A percentile compares a stretch with the other conserved stretches of the same genome.
phyloP scores from a whole-genome alignment of 2,888 invertebrate genomes.

The Meganola albula region DNA sequence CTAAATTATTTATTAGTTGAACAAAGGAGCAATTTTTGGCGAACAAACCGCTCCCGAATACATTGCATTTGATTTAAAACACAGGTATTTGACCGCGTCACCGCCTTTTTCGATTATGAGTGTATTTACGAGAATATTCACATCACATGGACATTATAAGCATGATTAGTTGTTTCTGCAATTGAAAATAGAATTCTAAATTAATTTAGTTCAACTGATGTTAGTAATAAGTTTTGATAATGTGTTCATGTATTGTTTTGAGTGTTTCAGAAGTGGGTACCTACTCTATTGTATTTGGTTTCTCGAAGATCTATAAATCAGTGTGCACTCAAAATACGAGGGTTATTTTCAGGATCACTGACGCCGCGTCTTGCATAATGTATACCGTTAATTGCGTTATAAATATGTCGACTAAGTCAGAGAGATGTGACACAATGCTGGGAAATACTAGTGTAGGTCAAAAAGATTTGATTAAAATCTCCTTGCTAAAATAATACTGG shows the following conservation, averaged over 20 bases:
- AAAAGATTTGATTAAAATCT: slow-evolving; percentile 56
- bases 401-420: slow-evolving; percentile 40
- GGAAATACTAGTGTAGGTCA: slow-evolving; percentile 32
- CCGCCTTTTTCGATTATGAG: slow-evolving; percentile 45
- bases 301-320: slow-evolving; percentile 42
- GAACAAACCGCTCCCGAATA: slow-evolving; percentile 50
- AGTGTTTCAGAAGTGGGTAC: slow-evolving; percentile 37
- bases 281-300: slow-evolving; percentile 37
- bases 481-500: slow-evolving; percentile 70
- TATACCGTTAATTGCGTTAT: slow-evolving; percentile 45
- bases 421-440: slow-evolving; percentile 38
- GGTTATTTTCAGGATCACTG: slow-evolving; percentile 39
- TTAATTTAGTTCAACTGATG: slow-evolving; percentile 36
- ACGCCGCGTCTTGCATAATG: slow-evolving; percentile 51
- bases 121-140: slow-evolving; percentile 52
- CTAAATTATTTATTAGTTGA: slow-evolving; percentile 59
- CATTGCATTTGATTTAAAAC: slow-evolving; percentile 59
- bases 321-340: slow-evolving; percentile 42
- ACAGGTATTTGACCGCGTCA: slow-evolving; percentile 67
- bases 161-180: slow-evolving; percentile 49
- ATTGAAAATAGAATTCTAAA: slow-evolving; percentile 45
- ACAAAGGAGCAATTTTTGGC: slow-evolving; percentile 53
- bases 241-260: slow-evolving; percentile 37
- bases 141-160: slow-evolving; percentile 41
- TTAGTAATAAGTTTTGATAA: slow-evolving; percentile 43